Conservation (phyloP, 2,888 invertebrate species). For the Acleris holmiana region DNA sequence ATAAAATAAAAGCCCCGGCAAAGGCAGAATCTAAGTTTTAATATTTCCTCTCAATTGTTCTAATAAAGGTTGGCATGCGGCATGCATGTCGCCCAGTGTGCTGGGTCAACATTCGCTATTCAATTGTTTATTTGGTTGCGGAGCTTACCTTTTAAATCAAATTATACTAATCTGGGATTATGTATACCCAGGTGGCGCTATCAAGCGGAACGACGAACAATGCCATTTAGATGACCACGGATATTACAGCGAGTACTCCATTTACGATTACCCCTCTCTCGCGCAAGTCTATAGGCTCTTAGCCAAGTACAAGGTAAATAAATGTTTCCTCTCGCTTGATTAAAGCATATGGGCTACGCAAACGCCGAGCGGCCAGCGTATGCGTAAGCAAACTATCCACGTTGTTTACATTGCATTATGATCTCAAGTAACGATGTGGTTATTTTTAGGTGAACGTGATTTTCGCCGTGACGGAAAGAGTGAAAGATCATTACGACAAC, state of each 20-base stretch:
- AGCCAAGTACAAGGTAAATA: constrained; percentile 85
- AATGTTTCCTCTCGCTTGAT: constrained; percentile 39
- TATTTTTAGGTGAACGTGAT: constrained; percentile 89
- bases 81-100: too few species aligned
- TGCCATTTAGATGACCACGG: constrained; percentile 88
- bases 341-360: constrained; percentile 42
- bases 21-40: too few species aligned
- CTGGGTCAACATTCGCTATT: too few species aligned
- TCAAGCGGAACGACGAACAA: constrained; percentile 86
- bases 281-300: constrained; percentile 89
- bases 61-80: too few species aligned
- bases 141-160: constrained; percentile 9
- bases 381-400: constrained; percentile 27
- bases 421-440: constrained; percentile 30
- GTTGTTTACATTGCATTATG: constrained; percentile 30
- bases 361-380: constrained; percentile 24
- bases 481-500: constrained; percentile 87
- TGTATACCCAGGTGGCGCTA: constrained; percentile 83
- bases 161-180: constrained; percentile 3
- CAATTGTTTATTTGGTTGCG: background rate
- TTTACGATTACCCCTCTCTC: constrained; percentile 93
- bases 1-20: too few species aligned
- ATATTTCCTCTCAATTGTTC: too few species aligned
- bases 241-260: constrained; percentile 85
- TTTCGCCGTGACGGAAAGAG: constrained; percentile 91